A percentile compares a stretch with the other conserved stretches of the same genome.
These are phyloP conservation scores for Dinoponera quadriceps DNA, from an alignment of 1,140 invertebrate genomes.

Conservation along the genomic window DNA sequence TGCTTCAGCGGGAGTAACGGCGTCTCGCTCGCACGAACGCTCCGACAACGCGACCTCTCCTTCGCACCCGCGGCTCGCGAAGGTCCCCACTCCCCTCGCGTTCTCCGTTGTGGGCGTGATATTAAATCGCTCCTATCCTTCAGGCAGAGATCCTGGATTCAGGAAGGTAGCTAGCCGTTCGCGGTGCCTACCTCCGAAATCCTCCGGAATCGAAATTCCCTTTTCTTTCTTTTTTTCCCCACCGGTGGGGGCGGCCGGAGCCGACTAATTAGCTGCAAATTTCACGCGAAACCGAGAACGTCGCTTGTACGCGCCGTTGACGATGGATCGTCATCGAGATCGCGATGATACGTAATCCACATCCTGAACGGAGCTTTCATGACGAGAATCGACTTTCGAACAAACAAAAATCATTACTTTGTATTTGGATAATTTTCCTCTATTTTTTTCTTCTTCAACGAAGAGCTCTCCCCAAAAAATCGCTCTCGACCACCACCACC, in stretches of 20 bases:
- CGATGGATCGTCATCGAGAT: neutral
- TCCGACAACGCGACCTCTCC: conserved; percentile 47
- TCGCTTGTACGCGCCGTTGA: too few relatives aligned
- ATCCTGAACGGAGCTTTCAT: neutral
- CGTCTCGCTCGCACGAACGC: conserved; percentile 42
- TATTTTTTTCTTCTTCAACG: too few relatives aligned
- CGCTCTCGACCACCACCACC: too few relatives aligned
- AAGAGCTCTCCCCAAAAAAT: neutral
- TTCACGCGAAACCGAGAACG: neutral
- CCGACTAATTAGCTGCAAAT: conserved; percentile 12
- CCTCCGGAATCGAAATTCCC: neutral
- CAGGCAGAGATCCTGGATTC: conserved; percentile 38
- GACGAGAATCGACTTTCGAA: neutral
- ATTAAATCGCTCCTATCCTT: conserved; percentile 82
- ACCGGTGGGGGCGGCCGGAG: neutral
- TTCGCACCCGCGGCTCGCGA: conserved; percentile 40
- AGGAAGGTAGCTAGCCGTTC: conserved; percentile 62
- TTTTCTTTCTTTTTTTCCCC: neutral
- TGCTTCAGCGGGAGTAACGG: conserved; percentile 49
- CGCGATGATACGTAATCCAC: neutral
- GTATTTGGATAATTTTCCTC: too few relatives aligned
- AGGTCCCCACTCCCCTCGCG: conserved; percentile 58
- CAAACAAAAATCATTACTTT: neutral
- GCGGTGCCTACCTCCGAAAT: conserved; percentile 3
- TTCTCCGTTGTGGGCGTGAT: conserved; percentile 82